Base-by-base conservation (phyloP, 2,888 invertebrate genomes). In the Acleris cristana region DNA sequence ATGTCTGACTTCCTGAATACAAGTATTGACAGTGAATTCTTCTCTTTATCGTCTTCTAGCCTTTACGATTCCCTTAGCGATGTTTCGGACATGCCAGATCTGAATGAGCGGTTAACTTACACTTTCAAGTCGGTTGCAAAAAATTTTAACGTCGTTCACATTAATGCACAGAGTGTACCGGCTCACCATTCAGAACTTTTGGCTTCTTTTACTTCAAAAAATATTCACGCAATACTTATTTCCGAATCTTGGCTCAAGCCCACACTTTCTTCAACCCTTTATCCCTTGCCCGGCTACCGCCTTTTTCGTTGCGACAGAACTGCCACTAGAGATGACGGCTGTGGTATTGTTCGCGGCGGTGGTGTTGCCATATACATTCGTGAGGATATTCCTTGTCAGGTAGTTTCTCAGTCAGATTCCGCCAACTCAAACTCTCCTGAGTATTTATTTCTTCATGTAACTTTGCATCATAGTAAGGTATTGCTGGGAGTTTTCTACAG, bases 191-290 rank as follows among this genome's bases (percentile, higher is more conserved):
- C 60, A 0, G 69, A 69, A 19, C 19, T 65, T 10, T 16, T 69
- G 1, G 4, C 55, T 16, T 58, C 62, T 4, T 69, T 64, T 26
- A 48, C 64, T n/a, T 40, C 19, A 6, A 56, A 52, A 2, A 51
- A 26, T 26, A 26, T 5, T 26, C 4, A 26, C 26, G 26, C 2
- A 26, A 3, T 26, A 7, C 26, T 26, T 3, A 48, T 69, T 7
- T 69, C 66, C 0, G 71, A 71, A 45, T 57, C 61, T 14, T 66
- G 58, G 56, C 60, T 71, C n/a, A 71, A 69, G 23, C 64, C 63
- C 19, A 63, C 58, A n/a, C 48, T 57, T 18, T 34, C 57, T 26
- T 69, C 68, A 21, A 48, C 64, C 18, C 52, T 52, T n/a, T 69
- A 53, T 53, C 55, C 61, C n/a, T 16, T 69, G 2, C 65, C 69